Conservation (phyloP, 2,888 invertebrate species). For the Carabus problematicus region DNA sequence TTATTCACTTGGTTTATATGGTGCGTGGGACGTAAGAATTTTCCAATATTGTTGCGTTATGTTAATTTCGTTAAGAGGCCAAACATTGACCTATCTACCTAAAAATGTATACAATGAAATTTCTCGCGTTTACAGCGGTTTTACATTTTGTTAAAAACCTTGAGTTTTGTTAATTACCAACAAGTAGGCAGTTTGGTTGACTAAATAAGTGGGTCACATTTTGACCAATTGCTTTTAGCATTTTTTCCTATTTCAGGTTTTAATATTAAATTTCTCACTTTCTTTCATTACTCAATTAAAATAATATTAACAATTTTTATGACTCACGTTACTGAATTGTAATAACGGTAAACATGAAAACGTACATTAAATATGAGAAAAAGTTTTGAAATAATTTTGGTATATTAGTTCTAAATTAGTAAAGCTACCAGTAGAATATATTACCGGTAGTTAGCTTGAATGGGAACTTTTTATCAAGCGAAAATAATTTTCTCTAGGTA, state of each 20-base stretch:
- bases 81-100: too few relatives aligned
- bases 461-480: too few relatives aligned
- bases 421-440: too few relatives aligned
- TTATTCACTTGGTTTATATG: neutral
- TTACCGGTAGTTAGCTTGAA: too few relatives aligned
- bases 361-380: neutral
- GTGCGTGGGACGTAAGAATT: neutral
- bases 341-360: neutral
- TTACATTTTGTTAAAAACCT: conserved; percentile 15
- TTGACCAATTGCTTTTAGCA: conserved; percentile 37
- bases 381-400: neutral
- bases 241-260: neutral
- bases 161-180: conserved; percentile 29
- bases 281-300: neutral
- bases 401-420: too few relatives aligned
- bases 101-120: too few relatives aligned
- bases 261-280: conserved; percentile 12
- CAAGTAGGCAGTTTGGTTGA: conserved; percentile 24
- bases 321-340: neutral
- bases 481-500: too few relatives aligned
- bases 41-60: too few relatives aligned
- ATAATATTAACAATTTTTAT: neutral
- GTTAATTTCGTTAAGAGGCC: too few relatives aligned
- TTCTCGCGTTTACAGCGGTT: too few relatives aligned
- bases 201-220: conserved; percentile 38